phyloP scores from a whole-genome alignment of 2,113 vertebrate species.

The Sphyrna mokarran region DNA sequence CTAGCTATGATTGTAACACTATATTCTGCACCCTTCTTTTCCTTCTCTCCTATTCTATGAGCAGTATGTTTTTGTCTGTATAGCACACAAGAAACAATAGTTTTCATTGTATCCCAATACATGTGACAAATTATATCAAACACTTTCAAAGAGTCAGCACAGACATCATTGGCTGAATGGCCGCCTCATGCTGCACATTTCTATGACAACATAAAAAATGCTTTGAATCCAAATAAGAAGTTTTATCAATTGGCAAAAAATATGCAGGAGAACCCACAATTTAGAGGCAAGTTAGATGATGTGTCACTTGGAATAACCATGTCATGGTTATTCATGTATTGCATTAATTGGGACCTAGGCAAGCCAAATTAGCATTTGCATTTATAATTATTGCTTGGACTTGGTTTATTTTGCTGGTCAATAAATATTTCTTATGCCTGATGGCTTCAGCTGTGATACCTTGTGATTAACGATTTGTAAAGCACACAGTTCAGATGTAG shows the following conservation, averaged over 20 bases:
- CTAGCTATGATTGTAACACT: no score
- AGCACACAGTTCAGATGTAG: neutral
- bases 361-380: neutral
- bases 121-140: no score
- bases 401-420: neutral
- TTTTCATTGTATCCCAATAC: no score
- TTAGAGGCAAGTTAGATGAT: neutral
- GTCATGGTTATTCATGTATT: neutral
- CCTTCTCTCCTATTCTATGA: no score
- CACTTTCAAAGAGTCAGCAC: neutral
- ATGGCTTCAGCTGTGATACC: neutral
- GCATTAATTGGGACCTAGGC: neutral
- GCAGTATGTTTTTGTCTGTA: no score
- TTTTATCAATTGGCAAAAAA: neutral
- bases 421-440: neutral
- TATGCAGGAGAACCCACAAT: neutral
- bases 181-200: neutral
- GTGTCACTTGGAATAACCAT: neutral
- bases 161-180: neutral
- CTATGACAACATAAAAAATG: neutral
- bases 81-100: no score
- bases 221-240: neutral
- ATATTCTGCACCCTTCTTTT: no score
- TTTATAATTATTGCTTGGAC: neutral
- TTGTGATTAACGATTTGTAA: neutral